Evolutionary conservation across 64 coral and sea anemone species (phyloP), one percentile per base, ranked within the genome.

Genomic region (Montipora foliosa): DNA sequence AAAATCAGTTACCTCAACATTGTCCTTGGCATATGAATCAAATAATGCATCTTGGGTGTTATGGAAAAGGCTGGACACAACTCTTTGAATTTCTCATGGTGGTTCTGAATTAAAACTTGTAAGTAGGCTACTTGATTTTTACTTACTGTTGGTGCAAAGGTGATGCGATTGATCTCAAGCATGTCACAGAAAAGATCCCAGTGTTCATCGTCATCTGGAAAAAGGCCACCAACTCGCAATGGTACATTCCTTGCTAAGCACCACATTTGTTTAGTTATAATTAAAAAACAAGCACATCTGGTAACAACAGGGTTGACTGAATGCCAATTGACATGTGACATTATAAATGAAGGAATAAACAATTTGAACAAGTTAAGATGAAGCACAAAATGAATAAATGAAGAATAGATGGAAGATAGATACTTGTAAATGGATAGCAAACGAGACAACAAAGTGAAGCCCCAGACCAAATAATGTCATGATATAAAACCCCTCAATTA

Each of bases 201-300:
- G 48, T 95, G 77, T 50, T 95, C 93, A 95, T 95, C 93, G 69
- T 90, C 53, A 20, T 90, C 79, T 46, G 93, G 93, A 45, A 95
- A 67, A 37, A 83, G 49, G 15, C 83, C 75, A 15, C 93, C 79
- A n/a, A 90, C 58, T 15, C 85, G 24, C 51, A 90, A 24, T 37
- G 87, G 93, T 5, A 95, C 7, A 90, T 83, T 60, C 29, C 29
- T 37, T 37, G 29, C 29, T 37, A 37, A 37, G 29, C 29, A 37
- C 29, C 29, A 37, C 29, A 37, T 37, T 37, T 37, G 29, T 37
- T 37, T 37, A 37, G 29, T 1, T 37, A 37, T 37, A 37, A 37
- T 37, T 37, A 37, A 37, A 37, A 37, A 37, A 37, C 1, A 37
- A 37, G 29, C 1, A 37, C 29, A 37, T 37, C 29, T 37, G 29